Evolutionary conservation across 2,888 invertebrate species (phyloP), one percentile per base, ranked within the genome.

Genomic region (Agriotes lineatus): DNA sequence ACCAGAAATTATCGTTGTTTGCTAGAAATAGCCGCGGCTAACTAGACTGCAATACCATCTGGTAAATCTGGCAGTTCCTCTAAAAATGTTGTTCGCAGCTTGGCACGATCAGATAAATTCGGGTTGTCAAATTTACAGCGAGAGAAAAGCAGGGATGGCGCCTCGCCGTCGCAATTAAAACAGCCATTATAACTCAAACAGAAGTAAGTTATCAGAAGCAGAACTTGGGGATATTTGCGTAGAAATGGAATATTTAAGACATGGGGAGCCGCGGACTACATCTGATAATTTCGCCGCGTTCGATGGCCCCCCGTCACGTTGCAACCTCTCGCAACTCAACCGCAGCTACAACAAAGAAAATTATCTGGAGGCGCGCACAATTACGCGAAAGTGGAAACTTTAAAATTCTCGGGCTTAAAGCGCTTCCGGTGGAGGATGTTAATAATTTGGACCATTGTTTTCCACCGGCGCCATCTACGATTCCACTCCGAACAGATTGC

Each of bases 201-300:
- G 63, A 73, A 73, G 70, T 69, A 72, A 72, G 70, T 69, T 65
- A 71, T 65, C 67, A 69, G 57, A 52, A 44, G 63, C 44, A 60
- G 44, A 69, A 69, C 63, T 71, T 63, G 20, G 45, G 70, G 71
- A 59, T 73, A 73, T 73, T 73, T 73, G 70, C 72, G 70, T 74
- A 67, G 70, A 72, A 74, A 72, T 72, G 73, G 73, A 72, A 72
- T 72, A 72, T 70, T 70, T 73, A 45, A 60, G 59, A 58, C 58
- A 44, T 44, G 39, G 58, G 30, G 39, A 56, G 25, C 10, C 44
- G 58, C 42, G 16, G 56, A 48, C 59, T 58, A 42, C 42, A 58
- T 58, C 58, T 44, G 56, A 56, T 56, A 56, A 56, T 56, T 52
- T 33, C 16, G 18, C 12, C 50, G 52, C 52, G 30, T 52, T 52